Evolutionary conservation across 1,140 invertebrate species (phyloP), one percentile per base, ranked within the genome.

Genomic region (Penaeus indicus): DNA sequence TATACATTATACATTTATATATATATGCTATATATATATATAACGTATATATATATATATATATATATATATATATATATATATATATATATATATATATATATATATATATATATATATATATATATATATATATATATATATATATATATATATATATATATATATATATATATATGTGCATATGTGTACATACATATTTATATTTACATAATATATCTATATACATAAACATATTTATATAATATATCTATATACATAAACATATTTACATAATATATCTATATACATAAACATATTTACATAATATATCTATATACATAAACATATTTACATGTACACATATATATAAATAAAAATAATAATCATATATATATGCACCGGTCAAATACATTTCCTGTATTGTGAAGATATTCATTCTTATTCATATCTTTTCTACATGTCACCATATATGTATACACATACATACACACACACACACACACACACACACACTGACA

Each of bases 21-120:
- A 72, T 72, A 72, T 72, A 72, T 72, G n/a, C n/a, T 72, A 25
- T 72, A 72, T 72, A 72, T 72, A 72, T 72, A 72, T 25, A 72
- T 72, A 5, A 19, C 27, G n/a, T 72, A 72, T n/a, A 72, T 72
- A 16, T 10, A 72, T 72, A 25, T n/a, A 25, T 72, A 72, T 72
- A 72, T 72, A 72, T 72, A 72, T 72, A 25, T 25, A 72, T 72
- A 25, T 16, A 72, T 72, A 25, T 21, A 25, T 72, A 72, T 72
- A 10, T 72, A 25, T 72, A 4, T 72, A 1, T 72, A 25, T 21
- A 72, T 25, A 0, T 19, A 69, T 72, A 72, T n/a, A 72, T 25
- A 72, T 72, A n/a, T n/a, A 72, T 72, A 72, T 72, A 72, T 72
- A 72, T 72, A 72, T 72, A 72, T 72, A 25, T 72, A 72, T 72